Evolutionary conservation across 2,797 vertebrate genomes (phyloP).

Genomic region (Brotula barbata): DNA sequence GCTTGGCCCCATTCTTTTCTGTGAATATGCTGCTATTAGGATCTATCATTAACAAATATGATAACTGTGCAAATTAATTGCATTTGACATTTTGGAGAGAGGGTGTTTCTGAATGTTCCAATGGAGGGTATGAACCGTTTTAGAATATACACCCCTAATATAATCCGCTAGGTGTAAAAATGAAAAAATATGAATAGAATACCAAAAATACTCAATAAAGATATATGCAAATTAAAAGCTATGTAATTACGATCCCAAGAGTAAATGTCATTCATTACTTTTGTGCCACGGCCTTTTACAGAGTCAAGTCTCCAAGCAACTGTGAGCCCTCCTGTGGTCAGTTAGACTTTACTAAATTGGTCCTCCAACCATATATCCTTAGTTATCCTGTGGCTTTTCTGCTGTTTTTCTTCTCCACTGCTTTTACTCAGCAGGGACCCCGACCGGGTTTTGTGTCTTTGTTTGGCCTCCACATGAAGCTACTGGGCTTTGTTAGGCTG

Average conservation of each 20-base stretch:
- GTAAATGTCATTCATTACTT: not conserved
- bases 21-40: too few species aligned
- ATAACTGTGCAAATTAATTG: too few species aligned
- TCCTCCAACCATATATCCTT: conserved; percentile 35
- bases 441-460: conserved; percentile 68
- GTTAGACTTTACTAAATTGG: conserved; percentile 35
- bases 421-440: conserved; percentile 49
- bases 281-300: conserved; percentile 4
- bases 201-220: not conserved
- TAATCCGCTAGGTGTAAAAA: too few species aligned
- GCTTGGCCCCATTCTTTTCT: too few species aligned
- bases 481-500: conserved; percentile 67
- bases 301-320: conserved; percentile 15
- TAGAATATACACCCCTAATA: too few species aligned
- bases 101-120: too few species aligned
- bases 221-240: not conserved
- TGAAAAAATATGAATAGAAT: too few species aligned
- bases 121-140: too few species aligned
- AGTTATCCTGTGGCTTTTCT: conserved; percentile 39
- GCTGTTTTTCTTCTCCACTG: conserved; percentile 42
- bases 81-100: too few species aligned
- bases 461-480: conserved; percentile 62
- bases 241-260: conserved; percentile 1
- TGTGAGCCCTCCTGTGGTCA: conserved; percentile 41
- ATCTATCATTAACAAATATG: too few species aligned